Conservation (phyloP, 1,140 invertebrate genomes). For the Uloborus diversus region DNA sequence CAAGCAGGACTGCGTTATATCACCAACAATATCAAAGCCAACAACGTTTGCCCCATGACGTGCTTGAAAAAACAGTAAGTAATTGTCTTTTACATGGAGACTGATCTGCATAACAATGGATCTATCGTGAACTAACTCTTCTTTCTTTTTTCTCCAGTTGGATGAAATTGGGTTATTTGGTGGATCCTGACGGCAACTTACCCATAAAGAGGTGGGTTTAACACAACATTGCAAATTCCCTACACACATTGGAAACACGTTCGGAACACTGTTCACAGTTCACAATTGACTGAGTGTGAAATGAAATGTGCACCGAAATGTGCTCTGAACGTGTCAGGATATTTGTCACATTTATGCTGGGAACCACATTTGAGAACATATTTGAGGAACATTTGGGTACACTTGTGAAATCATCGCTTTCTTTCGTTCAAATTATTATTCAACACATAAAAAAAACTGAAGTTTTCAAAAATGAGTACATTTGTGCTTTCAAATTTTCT, state of each 20-base stretch:
- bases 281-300: neutral
- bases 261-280: neutral
- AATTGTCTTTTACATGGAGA: neutral
- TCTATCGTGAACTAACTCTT: neutral
- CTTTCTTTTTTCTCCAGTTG: constrained; percentile 76
- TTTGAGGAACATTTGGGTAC: no score
- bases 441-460: no score
- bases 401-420: no score
- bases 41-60: constrained; percentile 93
- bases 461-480: no score
- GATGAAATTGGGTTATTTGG: constrained; percentile 94
- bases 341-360: no score
- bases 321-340: no score
- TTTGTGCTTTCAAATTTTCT: no score
- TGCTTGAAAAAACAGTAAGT: constrained; percentile 99
- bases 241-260: neutral
- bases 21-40: constrained; percentile 97
- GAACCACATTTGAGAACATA: no score
- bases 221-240: neutral
- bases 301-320: neutral
- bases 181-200: constrained; percentile 94
- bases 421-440: no score
- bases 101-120: no score
- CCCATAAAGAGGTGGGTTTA: constrained; percentile 81
- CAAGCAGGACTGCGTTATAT: constrained; percentile 86